Base-by-base conservation (phyloP, 2,888 invertebrate genomes). In the Plutella xylostella region DNA sequence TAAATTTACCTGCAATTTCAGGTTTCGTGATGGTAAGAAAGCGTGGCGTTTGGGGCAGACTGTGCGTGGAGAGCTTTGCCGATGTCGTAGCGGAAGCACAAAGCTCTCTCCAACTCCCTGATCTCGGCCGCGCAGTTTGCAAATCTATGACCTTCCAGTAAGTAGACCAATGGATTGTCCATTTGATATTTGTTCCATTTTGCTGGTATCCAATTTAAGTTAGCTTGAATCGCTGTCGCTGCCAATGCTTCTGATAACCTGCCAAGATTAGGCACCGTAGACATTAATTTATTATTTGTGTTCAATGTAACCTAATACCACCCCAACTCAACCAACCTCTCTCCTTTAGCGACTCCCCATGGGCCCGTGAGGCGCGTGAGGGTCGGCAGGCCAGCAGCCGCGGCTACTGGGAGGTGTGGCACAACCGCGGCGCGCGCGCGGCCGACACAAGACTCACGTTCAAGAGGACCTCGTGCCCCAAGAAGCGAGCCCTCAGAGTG, bases 131-230 rank as follows among this genome's bases (percentile, higher is more conserved):
- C 61, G 90, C 92, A 1, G 90, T 92, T 3, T 93, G 92, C 70
- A 87, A 88, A 59, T 88, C 91, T 2, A 88, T 92, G 78, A 92
- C 92, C 12, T 92, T 89, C 67, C 87, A 87, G 92, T 92, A 72
- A 86, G 86, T 70, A 12, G n/a, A n/a, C n/a, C n/a, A n/a, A n/a
- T n/a, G n/a, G n/a, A n/a, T n/a, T n/a, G n/a, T n/a, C n/a, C n/a
- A n/a, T n/a, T n/a, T n/a, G n/a, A n/a, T n/a, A n/a, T n/a, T n/a
- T n/a, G n/a, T n/a, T n/a, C n/a, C n/a, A n/a, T n/a, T n/a, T n/a
- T n/a, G n/a, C n/a, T n/a, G n/a, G n/a, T n/a, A n/a, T n/a, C n/a
- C n/a, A n/a, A n/a, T n/a, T n/a, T n/a, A n/a, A n/a, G n/a, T n/a
- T n/a, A n/a, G n/a, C n/a, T n/a, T n/a, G n/a, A n/a, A n/a, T n/a